A percentile compares a stretch with the other conserved stretches of the same genome.
Conservation (phyloP, 2,888 invertebrate species). For the Prostheceraeus crozeri region DNA sequence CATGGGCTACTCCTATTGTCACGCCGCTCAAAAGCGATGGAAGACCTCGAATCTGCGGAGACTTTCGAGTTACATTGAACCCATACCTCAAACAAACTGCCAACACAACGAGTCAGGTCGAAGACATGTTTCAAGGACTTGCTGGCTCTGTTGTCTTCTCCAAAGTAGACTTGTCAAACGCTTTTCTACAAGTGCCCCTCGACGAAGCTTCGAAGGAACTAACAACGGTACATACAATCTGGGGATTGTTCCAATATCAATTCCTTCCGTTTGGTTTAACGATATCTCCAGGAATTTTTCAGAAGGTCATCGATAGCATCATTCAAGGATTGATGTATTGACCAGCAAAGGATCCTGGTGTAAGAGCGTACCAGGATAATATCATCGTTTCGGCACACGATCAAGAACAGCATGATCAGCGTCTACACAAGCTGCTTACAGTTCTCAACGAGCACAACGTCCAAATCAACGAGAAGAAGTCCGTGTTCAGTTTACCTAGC, state of each 20-base stretch:
- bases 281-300: neutral
- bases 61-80: constrained; percentile 2
- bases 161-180: constrained; percentile 19
- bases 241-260: too few relatives aligned
- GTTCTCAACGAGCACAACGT: constrained; percentile 11
- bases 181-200: neutral
- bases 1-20: constrained; percentile 14
- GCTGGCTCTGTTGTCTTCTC: neutral
- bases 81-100: constrained; percentile 20
- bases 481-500: neutral
- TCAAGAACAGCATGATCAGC: constrained; percentile 3
- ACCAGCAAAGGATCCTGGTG: too few relatives aligned
- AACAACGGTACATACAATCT: neutral
- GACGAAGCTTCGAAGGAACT: neutral
- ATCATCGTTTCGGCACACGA: neutral
- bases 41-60: constrained; percentile 12
- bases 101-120: constrained; percentile 3
- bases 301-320: neutral
- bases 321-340: constrained; percentile 15
- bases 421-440: constrained; percentile 10
- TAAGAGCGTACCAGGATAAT: constrained; percentile 12
- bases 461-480: constrained; percentile 3
- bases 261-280: too few relatives aligned
- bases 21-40: constrained; percentile 6
- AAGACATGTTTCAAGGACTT: constrained; percentile 17